phyloP scores from a whole-genome alignment of 35 echinoderm and acorn worm species.

The Patiria miniata region DNA sequence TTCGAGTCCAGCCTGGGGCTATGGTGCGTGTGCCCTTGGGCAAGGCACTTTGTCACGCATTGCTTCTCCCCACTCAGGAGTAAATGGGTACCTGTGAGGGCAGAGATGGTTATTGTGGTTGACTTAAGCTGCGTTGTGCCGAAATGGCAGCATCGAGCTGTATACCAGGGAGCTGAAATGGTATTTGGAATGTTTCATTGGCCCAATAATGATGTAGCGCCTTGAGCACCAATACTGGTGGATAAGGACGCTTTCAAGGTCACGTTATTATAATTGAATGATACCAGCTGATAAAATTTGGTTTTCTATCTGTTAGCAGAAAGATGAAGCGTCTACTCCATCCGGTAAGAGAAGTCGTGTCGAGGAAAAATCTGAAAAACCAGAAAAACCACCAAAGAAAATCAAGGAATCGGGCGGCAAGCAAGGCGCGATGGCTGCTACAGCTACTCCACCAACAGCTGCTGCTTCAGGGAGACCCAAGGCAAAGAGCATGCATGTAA shows the following conservation, averaged over 20 bases:
- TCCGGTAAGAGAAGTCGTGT: conserved; percentile 82
- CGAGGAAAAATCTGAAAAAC: conserved; percentile 85
- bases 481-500: conserved; percentile 89
- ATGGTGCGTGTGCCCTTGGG: too few species aligned
- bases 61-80: too few species aligned
- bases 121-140: not conserved
- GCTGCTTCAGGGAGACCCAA: conserved; percentile 67
- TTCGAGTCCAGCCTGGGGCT: too few species aligned
- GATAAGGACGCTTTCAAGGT: not conserved
- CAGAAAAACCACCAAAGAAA: conserved; percentile 90
- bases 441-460: not conserved
- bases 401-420: conserved; percentile 85
- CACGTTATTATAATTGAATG: not conserved
- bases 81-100: too few species aligned
- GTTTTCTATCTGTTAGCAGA: not conserved
- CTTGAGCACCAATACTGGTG: too few species aligned
- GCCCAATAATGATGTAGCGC: too few species aligned
- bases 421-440: conserved; percentile 38
- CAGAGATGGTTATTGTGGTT: too few species aligned
- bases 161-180: too few species aligned
- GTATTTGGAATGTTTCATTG: too few species aligned
- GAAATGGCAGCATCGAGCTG: too few species aligned
- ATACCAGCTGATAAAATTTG: too few species aligned
- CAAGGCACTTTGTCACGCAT: too few species aligned
- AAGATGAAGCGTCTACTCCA: conserved; percentile 23